Evolutionary conservation across 2,888 invertebrate genomes (phyloP), one percentile per base, ranked within the genome.

Genomic region (Parasteatoda lunata): DNA sequence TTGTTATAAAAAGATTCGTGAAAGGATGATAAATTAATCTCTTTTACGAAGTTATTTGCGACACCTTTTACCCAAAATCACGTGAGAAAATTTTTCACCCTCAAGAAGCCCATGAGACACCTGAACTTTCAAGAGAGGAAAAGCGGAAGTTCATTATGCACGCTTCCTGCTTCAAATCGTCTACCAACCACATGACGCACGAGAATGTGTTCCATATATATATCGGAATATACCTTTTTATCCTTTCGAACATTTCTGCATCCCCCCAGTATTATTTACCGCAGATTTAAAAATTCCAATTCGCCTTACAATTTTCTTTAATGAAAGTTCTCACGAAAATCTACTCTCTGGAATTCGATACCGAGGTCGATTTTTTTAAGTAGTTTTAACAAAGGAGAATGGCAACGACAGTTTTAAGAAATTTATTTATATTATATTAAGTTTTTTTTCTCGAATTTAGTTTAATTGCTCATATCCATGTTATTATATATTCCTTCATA

Each of bases 71-170:
- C 7, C 72, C 13, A 65, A 70, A 78, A 77, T 77, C 78, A 84
- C 84, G 84, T 84, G 84, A 84, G 84, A 84, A 84, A 77, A 79
- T 54, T 72, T 68, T 78, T 84, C 81, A 68, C 75, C 75, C 59
- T 69, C 64, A 70, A 82, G 82, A n/a, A 69, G 70, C 49, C 54
- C 2, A 11, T 59, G 47, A 84, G 77, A 84, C 84, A 84, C 84
- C 84, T 84, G 84, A 84, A 84, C 77, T 72, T 72, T 69, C 9
- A 59, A 15, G 49, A 15, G 69, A 82, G 68, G 69, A 78, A 73
- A 78, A 84, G 78, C 84, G 84, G 84, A 84, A 84, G 84, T 84
- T 75, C 84, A 84, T 84, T 84, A 84, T 84, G 78, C 84, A 79
- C 72, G 73, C 72, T 84, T 84, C 84, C 84, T 84, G 84, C 65